These are phyloP conservation scores for Drosophila watanabei DNA, from an alignment of 1,140 invertebrate species.

Conservation along the genomic window DNA sequence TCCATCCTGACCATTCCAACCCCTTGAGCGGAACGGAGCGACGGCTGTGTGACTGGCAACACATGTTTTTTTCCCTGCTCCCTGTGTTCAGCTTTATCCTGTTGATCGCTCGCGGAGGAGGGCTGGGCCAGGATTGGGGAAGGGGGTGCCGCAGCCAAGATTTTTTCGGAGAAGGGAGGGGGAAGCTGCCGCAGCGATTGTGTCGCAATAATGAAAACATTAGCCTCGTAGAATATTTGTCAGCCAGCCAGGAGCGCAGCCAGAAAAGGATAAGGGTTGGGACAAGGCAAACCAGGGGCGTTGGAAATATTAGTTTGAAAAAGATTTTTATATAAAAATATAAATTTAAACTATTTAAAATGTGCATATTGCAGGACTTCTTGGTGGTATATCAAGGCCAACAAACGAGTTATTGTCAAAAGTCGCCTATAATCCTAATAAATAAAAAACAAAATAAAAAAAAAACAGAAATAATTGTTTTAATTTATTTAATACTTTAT, in stretches of 20 bases:
- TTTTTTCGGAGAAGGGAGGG: constrained; percentile 1
- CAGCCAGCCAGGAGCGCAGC: constrained; percentile 57
- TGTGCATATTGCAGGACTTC: too few species aligned
- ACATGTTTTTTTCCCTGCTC: constrained; percentile 79
- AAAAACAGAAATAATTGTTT: too few species aligned
- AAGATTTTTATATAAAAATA: too few species aligned
- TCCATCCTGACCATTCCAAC: constrained; percentile 13
- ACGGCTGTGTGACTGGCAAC: constrained; percentile 84
- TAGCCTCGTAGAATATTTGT: constrained; percentile 72
- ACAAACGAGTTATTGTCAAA: too few species aligned
- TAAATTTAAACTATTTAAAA: too few species aligned
- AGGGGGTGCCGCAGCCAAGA: constrained; percentile 30
- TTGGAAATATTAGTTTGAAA: background rate
- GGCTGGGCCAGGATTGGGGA: constrained; percentile 17
- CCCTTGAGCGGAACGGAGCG: constrained; percentile 26
- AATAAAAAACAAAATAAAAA: too few species aligned
- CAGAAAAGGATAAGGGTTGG: background rate
- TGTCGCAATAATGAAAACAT: constrained; percentile 76
- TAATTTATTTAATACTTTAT: too few species aligned
- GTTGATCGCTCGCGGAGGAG: constrained; percentile 61
- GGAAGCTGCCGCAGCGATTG: constrained; percentile 37
- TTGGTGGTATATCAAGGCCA: too few species aligned
- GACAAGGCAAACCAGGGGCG: too few species aligned
- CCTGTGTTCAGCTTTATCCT: constrained; percentile 58
- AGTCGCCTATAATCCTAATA: too few species aligned